Conservation (phyloP, 2,888 invertebrate genomes). For the Scaptomyza reducta region DNA sequence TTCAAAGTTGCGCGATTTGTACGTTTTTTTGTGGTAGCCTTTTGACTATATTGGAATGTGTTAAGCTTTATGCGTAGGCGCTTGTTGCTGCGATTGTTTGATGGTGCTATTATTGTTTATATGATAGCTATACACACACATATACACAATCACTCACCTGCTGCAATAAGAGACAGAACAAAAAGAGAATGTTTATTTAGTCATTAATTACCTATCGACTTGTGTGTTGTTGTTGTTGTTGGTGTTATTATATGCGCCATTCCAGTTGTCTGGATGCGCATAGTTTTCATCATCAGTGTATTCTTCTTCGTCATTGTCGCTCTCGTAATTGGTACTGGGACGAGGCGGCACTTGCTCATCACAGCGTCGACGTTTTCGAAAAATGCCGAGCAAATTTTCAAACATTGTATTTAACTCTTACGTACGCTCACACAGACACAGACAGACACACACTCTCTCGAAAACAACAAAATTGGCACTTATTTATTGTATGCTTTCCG, state of each 20-base stretch:
- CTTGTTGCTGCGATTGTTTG: constrained; percentile 31
- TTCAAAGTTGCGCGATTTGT: constrained; percentile 45
- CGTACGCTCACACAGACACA: constrained; percentile 17
- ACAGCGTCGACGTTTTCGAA: constrained; percentile 81
- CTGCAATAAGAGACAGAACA: constrained; percentile 69
- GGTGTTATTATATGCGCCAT: constrained; percentile 28
- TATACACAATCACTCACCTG: constrained; percentile 44
- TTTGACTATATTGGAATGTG: constrained; percentile 63
- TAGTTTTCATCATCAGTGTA: constrained; percentile 35
- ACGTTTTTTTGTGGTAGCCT: constrained; percentile 24
- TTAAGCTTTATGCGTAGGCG: constrained; percentile 65
- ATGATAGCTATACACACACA: constrained; percentile 39
- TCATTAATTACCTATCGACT: constrained; percentile 74
- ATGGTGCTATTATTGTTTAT: constrained; percentile 44
- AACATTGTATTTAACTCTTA: constrained; percentile 66
- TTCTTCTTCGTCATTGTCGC: constrained; percentile 30
- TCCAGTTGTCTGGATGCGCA: constrained; percentile 35
- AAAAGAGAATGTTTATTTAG: constrained; percentile 54
- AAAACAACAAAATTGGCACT: constrained; percentile 32
- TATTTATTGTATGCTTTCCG: constrained; percentile 2
- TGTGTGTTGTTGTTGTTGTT: constrained; percentile 35
- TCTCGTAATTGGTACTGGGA: constrained; percentile 17
- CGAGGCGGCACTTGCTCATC: constrained; percentile 50
- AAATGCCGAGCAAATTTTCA: constrained; percentile 78
- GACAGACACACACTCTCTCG: constrained; percentile 10